Base-by-base conservation (phyloP, 2,797 vertebrate genomes). In the Epinephelus coioides region DNA sequence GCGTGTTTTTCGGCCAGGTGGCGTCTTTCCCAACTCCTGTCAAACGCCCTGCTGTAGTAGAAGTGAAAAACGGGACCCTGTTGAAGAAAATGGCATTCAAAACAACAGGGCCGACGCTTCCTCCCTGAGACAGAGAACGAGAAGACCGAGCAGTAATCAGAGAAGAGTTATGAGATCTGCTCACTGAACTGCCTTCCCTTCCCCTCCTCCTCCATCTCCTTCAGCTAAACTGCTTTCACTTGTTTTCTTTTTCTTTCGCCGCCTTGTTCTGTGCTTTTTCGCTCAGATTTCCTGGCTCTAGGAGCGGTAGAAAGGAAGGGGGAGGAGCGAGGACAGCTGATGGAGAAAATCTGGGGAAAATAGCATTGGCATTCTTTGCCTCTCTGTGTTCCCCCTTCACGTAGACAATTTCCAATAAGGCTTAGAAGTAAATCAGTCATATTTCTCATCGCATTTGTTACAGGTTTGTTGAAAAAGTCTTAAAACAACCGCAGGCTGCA, bases 21-120 rank as follows among this genome's bases (percentile, higher is more conserved):
- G 90, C 88, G 10, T 74, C 67, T 70, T 79, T 93, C 89, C 91
- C 88, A 84, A 85, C 82, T 72, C 63, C 82, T 86, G 89, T 93
- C 92, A 80, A 86, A 88, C 77, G 14, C 6, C 57, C 89, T 84
- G 44, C 75, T 34, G 84, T 86, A 88, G 86, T 74, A 68, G 83
- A 64, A 61, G 44, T 82, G 87, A 91, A 85, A 90, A 78, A 86
- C 63, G 72, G 66, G 81, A 89, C 79, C 82, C 65, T 1, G 76
- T 7, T 23, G 69, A 68, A 86, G 76, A 90, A 84, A 86, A 84
- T 55, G 77, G 73, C 73, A 70, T 79, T 76, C 66, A 91, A 74
- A 89, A 84, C 75, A 88, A 83, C 82, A 79, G 51, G 66, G 61
- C 70, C 76, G 19, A 27, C 6, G 34, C 72, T 88, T 88, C 81